Evolutionary conservation across 2,888 invertebrate genomes (phyloP).

Genomic region (Amblyteles armatorius): DNA sequence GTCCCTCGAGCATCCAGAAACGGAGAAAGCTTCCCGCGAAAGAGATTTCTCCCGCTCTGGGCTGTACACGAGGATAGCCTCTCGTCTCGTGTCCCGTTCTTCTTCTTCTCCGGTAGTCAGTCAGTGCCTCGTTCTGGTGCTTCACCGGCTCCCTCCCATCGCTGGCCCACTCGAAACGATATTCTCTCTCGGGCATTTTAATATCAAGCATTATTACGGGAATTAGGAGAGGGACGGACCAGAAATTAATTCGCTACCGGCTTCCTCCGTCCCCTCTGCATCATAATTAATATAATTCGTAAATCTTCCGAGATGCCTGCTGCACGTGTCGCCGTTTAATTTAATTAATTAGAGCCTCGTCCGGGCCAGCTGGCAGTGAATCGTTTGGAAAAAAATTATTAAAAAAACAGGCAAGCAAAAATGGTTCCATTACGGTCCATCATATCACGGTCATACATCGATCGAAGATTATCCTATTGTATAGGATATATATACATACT

Average conservation of each 20-base stretch:
- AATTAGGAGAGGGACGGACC: constrained; percentile 34
- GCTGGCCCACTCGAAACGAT: constrained; percentile 52
- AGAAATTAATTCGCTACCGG: constrained; percentile 48
- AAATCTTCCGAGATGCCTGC: constrained; percentile 37
- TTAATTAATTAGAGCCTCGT: constrained; percentile 46
- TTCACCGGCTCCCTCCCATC: constrained; percentile 11
- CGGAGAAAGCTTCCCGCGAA: constrained; percentile 55
- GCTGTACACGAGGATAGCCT: constrained; percentile 32
- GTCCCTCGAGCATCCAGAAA: constrained; percentile 47
- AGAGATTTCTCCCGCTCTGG: constrained; percentile 59
- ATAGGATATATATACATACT: too few relatives aligned
- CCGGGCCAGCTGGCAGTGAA: background rate
- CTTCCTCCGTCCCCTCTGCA: constrained; percentile 26
- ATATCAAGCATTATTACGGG: constrained; percentile 63
- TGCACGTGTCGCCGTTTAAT: constrained; percentile 55
- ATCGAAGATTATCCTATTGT: too few relatives aligned
- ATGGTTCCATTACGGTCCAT: background rate
- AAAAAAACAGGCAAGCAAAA: background rate
- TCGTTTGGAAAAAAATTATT: background rate
- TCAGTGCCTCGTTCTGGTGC: constrained; percentile 24
- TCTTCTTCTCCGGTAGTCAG: constrained; percentile 16
- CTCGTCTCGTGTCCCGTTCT: constrained; percentile 34
- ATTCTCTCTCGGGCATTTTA: constrained; percentile 59
- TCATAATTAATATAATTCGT: constrained; percentile 65
- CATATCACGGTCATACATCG: too few relatives aligned